A percentile compares a stretch with the other conserved stretches of the same genome.
Evolutionary conservation across 2,888 invertebrate species (phyloP).

Genomic region (Gandaritis pyraliata): DNA sequence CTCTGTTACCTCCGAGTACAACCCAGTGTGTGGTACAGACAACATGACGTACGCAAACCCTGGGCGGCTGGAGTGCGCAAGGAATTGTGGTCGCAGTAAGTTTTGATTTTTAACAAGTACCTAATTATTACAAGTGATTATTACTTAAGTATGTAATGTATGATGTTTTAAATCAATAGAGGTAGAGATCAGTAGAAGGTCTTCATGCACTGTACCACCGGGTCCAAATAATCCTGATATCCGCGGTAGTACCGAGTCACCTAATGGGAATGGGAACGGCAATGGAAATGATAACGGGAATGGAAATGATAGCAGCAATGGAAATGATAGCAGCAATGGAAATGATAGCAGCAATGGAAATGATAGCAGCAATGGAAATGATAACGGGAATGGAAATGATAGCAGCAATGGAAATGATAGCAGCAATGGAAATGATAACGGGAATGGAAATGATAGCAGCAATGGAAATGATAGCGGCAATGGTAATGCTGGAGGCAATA

Average conservation of each 20-base stretch:
- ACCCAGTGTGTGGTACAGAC: conserved; percentile 66
- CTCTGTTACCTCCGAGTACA: conserved; percentile 52
- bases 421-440: conserved; percentile 9
- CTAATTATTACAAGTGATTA: background rate
- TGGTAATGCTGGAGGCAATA: background rate
- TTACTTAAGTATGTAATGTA: background rate
- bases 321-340: conserved; percentile 7
- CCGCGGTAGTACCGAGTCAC: conserved; percentile 11
- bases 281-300: conserved; percentile 10
- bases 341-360: conserved; percentile 14
- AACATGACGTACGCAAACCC: conserved; percentile 59
- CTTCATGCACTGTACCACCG: conserved; percentile 20
- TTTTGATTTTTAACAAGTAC: background rate
- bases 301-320: conserved; percentile 13
- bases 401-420: background rate
- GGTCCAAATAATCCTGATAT: conserved; percentile 18
- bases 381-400: background rate
- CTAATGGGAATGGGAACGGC: conserved; percentile 1
- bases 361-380: conserved; percentile 7
- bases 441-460: conserved; percentile 7
- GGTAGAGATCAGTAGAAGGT: conserved; percentile 23
- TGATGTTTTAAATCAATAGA: conserved; percentile 14
- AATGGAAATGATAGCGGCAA: conserved; percentile 12
- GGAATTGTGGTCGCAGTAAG: conserved; percentile 60
- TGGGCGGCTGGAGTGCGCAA: conserved; percentile 58